Percentiles rank a stretch among this genome's conserved stretches.
Conservation (phyloP, 2,888 invertebrate genomes). For the Rhabditoides inermis region DNA sequence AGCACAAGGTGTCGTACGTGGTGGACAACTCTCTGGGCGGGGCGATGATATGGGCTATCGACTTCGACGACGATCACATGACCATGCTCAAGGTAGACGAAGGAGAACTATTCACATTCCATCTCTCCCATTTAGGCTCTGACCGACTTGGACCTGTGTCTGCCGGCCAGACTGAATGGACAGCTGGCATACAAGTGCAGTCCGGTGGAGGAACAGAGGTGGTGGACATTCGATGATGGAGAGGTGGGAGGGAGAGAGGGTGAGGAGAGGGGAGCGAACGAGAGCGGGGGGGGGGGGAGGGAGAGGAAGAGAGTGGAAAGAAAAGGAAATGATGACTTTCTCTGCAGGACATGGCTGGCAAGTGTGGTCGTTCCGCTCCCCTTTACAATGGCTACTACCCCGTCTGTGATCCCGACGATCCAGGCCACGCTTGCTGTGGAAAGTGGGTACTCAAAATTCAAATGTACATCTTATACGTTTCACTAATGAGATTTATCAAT, state of each 20-base stretch:
- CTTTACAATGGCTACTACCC: slow-evolving; percentile 49
- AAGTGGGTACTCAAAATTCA: slow-evolving; percentile 8
- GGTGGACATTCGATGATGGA: slow-evolving; percentile 51
- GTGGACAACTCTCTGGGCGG: slow-evolving; percentile 42
- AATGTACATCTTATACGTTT: too few species aligned
- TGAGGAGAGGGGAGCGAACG: too few species aligned
- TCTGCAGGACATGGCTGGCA: slow-evolving; percentile 38
- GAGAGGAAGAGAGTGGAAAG: too few species aligned
- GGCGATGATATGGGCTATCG: slow-evolving; percentile 51
- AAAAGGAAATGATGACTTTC: too few species aligned
- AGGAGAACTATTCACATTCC: background rate
- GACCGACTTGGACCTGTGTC: background rate
- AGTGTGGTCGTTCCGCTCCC: slow-evolving; percentile 50
- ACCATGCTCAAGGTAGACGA: slow-evolving; percentile 32
- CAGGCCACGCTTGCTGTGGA: slow-evolving; percentile 50
- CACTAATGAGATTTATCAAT: too few species aligned
- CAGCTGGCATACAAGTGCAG: slow-evolving; percentile 38
- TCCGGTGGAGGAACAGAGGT: slow-evolving; percentile 43
- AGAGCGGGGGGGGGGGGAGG: too few species aligned
- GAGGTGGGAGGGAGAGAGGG: too few species aligned
- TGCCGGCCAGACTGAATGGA: slow-evolving; percentile 6
- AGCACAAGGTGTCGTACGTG: slow-evolving; percentile 38
- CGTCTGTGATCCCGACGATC: slow-evolving; percentile 52
- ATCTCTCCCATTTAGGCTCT: background rate
- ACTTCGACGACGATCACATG: slow-evolving; percentile 43